Conservation (phyloP, 2,888 invertebrate genomes). For the Hermodice carunculata region DNA sequence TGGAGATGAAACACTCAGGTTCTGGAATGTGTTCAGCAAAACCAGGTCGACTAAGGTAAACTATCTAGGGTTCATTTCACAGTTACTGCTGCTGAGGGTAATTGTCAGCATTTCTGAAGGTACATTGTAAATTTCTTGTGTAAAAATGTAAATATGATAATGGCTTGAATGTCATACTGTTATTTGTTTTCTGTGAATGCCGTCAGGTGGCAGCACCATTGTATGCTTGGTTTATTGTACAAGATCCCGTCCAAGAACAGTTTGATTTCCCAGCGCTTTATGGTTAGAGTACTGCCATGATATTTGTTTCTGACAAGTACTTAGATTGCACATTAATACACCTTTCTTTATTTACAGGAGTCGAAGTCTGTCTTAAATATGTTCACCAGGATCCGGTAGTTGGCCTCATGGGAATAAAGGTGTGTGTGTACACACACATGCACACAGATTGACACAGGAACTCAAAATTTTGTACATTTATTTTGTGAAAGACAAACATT, state of each 20-base stretch:
- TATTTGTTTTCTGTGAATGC: background rate
- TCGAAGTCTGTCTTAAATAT: slow-evolving; percentile 45
- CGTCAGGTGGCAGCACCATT: background rate
- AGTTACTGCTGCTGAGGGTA: background rate
- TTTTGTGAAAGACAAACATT: no score
- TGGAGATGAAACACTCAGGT: slow-evolving; percentile 94
- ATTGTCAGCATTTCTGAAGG: background rate
- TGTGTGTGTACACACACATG: no score
- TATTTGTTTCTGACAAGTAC: no score
- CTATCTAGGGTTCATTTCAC: background rate
- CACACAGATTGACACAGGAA: no score
- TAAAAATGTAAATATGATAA: background rate
- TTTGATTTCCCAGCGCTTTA: no score
- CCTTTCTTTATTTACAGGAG: slow-evolving; percentile 34
- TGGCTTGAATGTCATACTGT: background rate
- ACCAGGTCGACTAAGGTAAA: slow-evolving; percentile 79
- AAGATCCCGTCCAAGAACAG: no score
- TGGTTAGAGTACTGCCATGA: no score
- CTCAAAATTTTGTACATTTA: no score
- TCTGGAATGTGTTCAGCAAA: slow-evolving; percentile 99
- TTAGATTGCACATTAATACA: no score
- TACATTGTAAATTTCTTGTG: background rate
- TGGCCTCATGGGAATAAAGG: no score
- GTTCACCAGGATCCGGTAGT: slow-evolving; percentile 44
- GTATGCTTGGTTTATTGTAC: no score